Conservation (phyloP, 2,888 invertebrate species). For the Drosophila melanosoma region DNA sequence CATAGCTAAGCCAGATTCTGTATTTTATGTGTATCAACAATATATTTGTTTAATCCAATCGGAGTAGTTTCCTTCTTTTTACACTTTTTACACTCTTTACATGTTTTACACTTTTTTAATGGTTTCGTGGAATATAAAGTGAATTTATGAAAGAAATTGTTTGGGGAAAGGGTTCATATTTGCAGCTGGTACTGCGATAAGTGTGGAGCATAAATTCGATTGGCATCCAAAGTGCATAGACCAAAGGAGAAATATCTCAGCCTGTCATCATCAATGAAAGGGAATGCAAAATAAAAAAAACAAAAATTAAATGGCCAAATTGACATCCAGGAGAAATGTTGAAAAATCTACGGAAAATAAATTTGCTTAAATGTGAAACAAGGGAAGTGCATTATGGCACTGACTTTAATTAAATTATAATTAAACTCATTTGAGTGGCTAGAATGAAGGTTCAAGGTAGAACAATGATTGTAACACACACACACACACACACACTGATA, state of each 20-base stretch:
- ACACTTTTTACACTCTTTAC: background rate
- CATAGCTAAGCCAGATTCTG: background rate
- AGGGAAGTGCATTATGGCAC: constrained; percentile 76
- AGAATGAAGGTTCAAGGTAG: constrained; percentile 1
- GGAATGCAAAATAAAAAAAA: background rate
- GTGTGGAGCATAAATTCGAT: constrained; percentile 74
- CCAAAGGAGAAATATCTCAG: background rate
- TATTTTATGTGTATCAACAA: background rate
- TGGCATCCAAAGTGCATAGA: constrained; percentile 34
- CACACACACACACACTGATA: constrained; percentile 1
- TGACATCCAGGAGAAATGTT: constrained; percentile 2
- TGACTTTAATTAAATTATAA: constrained; percentile 80
- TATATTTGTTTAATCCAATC: background rate
- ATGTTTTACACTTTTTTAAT: background rate
- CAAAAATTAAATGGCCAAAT: constrained; percentile 36
- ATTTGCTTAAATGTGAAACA: constrained; percentile 64
- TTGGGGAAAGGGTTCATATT: constrained; percentile 20
- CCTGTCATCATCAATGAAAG: background rate
- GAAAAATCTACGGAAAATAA: background rate
- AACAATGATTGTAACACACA: constrained; percentile 19
- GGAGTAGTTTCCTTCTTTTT: background rate
- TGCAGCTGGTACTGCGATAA: constrained; percentile 48
- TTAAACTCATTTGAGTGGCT: constrained; percentile 72
- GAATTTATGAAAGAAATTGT: background rate
- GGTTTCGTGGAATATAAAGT: background rate